Conservation (phyloP, 2,797 vertebrate species). For the Pseudochirops corinnae region DNA sequence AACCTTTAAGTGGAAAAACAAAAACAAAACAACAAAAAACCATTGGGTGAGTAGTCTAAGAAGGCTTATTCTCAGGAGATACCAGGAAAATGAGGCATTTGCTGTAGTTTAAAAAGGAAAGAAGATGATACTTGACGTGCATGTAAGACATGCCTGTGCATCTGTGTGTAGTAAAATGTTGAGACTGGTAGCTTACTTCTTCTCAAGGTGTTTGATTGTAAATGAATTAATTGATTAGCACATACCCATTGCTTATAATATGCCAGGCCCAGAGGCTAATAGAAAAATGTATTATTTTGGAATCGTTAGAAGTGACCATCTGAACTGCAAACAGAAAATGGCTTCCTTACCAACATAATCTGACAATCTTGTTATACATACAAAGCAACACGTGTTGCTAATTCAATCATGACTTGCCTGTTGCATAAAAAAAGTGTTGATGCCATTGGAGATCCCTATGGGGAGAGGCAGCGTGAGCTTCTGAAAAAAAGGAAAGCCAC, state of each 20-base stretch:
- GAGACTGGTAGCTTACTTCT: slow-evolving; percentile 1
- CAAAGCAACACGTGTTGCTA: background rate
- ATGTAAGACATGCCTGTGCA: background rate
- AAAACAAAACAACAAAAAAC: slow-evolving; percentile 18
- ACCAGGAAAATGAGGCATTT: background rate
- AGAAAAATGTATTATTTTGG: background rate
- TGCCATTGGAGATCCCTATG: background rate
- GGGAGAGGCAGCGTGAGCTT: background rate
- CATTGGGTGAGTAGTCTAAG: background rate
- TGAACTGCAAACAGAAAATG: background rate
- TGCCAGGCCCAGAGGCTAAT: background rate
- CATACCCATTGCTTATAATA: background rate
- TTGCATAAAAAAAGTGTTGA: background rate
- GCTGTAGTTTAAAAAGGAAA: slow-evolving; percentile 22
- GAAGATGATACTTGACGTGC: background rate
- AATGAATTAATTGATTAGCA: slow-evolving; percentile 4
- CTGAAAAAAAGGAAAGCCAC: background rate
- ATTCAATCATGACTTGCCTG: background rate
- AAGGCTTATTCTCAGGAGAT: background rate
- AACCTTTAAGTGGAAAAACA: slow-evolving; percentile 36
- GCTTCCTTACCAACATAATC: background rate
- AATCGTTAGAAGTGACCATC: background rate
- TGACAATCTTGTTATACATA: background rate
- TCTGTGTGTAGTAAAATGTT: slow-evolving; percentile 7
- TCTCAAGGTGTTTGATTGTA: slow-evolving; percentile 16